A percentile compares a stretch with the other conserved stretches of the same genome.
Conservation (phyloP, 1,140 invertebrate genomes). For the Amphibalanus amphitrite region DNA sequence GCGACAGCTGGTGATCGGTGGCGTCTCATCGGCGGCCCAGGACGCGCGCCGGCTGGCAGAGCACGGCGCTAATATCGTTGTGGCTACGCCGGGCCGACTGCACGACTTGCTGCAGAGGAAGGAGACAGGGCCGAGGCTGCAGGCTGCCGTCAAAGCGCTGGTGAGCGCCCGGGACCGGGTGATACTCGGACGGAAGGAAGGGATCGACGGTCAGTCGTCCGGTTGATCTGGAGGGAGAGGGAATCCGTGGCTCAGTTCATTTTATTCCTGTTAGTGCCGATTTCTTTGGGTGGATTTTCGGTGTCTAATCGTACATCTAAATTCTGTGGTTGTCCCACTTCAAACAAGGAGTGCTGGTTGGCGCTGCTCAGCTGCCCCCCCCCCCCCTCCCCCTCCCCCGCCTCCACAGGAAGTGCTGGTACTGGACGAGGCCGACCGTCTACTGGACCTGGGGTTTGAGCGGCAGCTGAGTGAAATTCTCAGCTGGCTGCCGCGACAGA, state of each 20-base stretch:
- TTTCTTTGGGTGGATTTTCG: no score
- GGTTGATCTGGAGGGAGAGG: no score
- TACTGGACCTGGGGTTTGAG: slow-evolving; percentile 85
- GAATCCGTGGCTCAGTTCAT: no score
- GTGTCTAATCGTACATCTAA: no score
- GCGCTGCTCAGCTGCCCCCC: no score
- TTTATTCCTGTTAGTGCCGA: no score
- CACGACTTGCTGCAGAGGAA: slow-evolving; percentile 61
- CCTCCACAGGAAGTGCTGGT: slow-evolving; percentile 80
- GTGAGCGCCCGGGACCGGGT: slow-evolving; percentile 34
- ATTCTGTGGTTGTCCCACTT: no score
- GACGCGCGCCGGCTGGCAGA: slow-evolving; percentile 49
- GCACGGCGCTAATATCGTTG: slow-evolving; percentile 64
- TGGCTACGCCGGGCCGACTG: slow-evolving; percentile 82
- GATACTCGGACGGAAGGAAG: no score
- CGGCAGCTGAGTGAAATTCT: slow-evolving; percentile 75
- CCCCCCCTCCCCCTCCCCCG: no score
- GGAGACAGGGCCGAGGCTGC: slow-evolving; percentile 39
- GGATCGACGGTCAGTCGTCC: no score
- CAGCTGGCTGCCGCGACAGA: slow-evolving; percentile 72
- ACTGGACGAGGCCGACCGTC: slow-evolving; percentile 89
- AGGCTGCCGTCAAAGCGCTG: slow-evolving; percentile 47
- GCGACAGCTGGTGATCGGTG: slow-evolving; percentile 55
- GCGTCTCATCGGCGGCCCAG: slow-evolving; percentile 43
- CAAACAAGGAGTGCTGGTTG: no score